These are phyloP conservation scores for Gisinianus flammeolus DNA, from an alignment of 2,888 invertebrate genomes.

Conservation along the genomic window DNA sequence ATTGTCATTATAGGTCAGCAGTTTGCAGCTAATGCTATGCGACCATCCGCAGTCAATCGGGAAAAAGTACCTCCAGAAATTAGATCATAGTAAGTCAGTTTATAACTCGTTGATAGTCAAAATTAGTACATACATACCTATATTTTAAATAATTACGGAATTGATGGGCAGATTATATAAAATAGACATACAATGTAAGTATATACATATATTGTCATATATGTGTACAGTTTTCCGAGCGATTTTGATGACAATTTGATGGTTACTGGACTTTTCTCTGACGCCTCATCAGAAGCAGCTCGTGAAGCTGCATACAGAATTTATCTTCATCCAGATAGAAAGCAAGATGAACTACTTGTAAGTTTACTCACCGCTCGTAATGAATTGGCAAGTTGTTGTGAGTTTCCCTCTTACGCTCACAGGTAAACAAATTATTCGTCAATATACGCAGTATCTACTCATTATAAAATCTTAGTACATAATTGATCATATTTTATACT, in stretches of 20 bases:
- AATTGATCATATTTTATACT: conserved; percentile 62
- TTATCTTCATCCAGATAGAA: conserved; percentile 77
- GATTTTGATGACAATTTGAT: conserved; percentile 77
- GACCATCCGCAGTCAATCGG: conserved; percentile 72
- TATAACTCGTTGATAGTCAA: conserved; percentile 52
- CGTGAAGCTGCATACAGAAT: conserved; percentile 88
- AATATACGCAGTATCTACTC: not conserved
- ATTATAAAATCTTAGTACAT: not conserved
- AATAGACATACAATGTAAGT: not conserved
- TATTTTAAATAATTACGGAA: not conserved
- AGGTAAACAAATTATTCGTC: conserved; percentile 62
- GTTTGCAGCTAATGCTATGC: conserved; percentile 78
- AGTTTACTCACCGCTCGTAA: conserved; percentile 77
- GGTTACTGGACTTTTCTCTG: conserved; percentile 82
- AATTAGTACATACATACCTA: not conserved
- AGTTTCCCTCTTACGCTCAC: conserved; percentile 87
- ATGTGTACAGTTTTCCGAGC: conserved; percentile 66
- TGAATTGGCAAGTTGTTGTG: conserved; percentile 83
- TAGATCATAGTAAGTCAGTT: conserved; percentile 72
- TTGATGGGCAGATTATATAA: not conserved
- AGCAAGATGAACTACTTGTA: conserved; percentile 77
- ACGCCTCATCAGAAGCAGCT: conserved; percentile 77
- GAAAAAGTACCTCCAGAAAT: conserved; percentile 73
- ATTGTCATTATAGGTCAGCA: conserved; percentile 70
- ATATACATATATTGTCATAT: not conserved